Evolutionary conservation across 2,113 vertebrate species (phyloP), one percentile per base, ranked within the genome.

Genomic region (Felis catus): DNA sequence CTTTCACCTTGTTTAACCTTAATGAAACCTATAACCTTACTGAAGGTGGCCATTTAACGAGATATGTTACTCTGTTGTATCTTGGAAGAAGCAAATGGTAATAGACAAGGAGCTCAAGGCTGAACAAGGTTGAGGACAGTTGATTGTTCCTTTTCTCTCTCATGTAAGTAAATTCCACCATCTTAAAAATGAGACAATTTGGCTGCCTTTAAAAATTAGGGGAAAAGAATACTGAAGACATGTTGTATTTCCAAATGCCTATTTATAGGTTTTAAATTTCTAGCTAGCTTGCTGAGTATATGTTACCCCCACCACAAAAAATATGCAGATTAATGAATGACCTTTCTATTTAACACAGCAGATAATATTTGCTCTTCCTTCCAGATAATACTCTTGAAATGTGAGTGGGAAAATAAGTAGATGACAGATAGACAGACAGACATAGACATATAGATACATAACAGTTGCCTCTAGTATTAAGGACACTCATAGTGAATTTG

Each of bases 391-490:
- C 13, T 29, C 33, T 33, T 78, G 25, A 58, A 85, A 76, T 65
- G 5, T 53, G 13, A 45, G 29, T 25, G 5, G 12, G 3, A 0
- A 41, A 58, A 48, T 61, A n/a, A 68, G 41, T 18, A 58, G n/a
- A n/a, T 71, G 18, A 82, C 1, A 85, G 16, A 53, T 23, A 74
- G 25, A 53, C 11, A 83, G 29, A 39, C 1, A 74, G 58, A 68
- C 8, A 94, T 84, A 85, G 27, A 41, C 2, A 65, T 58, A 84
- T 2, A 76, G 25, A 78, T 51, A 51, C 36, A 80, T 45, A 96
- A 70, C 79, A 98, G 78, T 83, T 96, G 65, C 16, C 81, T 96
- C n/a, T 81, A 97, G 29, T 81, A 91, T 45, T 61, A 61, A 61
- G 58, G 18, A 61, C 58, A 25, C 58, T 61, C 7, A 61, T 23